phyloP scores from a whole-genome alignment of 2,113 vertebrate genomes.

The Pollachius pollachius region DNA sequence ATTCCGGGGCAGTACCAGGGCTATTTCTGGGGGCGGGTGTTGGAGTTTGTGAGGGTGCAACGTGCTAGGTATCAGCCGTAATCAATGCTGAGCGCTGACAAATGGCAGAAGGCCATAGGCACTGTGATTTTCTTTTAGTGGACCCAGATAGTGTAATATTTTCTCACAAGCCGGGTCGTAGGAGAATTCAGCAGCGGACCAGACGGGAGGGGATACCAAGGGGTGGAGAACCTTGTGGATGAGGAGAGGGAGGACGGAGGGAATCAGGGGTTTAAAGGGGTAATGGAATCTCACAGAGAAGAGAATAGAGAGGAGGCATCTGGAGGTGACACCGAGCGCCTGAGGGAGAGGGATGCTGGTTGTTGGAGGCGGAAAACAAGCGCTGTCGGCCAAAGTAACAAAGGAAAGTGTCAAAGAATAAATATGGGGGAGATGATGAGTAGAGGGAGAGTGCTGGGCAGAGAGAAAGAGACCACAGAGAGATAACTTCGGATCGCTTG shows the following conservation, averaged over 20 bases:
- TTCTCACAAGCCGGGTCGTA: background rate
- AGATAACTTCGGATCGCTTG: background rate
- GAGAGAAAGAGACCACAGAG: conserved; percentile 3
- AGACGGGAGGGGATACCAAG: background rate
- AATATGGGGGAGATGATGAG: background rate
- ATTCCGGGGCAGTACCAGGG: conserved; percentile 17
- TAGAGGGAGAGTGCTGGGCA: background rate
- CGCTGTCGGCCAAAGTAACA: background rate
- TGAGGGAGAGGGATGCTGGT: background rate
- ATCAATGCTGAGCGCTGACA: conserved; percentile 48
- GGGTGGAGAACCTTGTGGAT: too few species aligned
- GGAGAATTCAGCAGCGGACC: background rate
- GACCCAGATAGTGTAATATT: background rate
- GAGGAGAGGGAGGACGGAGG: background rate
- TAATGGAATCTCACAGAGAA: too few species aligned
- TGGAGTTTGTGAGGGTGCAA: conserved; percentile 10
- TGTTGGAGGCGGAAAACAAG: background rate
- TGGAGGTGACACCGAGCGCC: too few species aligned
- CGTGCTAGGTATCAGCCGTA: conserved; percentile 41
- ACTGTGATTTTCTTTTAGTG: conserved; percentile 15
- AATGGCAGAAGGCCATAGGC: conserved; percentile 34
- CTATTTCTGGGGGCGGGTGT: background rate
- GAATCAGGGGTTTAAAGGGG: too few species aligned
- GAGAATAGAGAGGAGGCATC: too few species aligned
- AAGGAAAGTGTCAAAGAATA: background rate